phyloP scores from a whole-genome alignment of 35 echinoderm and acorn worm genomes.

The Ptychodera flava region DNA sequence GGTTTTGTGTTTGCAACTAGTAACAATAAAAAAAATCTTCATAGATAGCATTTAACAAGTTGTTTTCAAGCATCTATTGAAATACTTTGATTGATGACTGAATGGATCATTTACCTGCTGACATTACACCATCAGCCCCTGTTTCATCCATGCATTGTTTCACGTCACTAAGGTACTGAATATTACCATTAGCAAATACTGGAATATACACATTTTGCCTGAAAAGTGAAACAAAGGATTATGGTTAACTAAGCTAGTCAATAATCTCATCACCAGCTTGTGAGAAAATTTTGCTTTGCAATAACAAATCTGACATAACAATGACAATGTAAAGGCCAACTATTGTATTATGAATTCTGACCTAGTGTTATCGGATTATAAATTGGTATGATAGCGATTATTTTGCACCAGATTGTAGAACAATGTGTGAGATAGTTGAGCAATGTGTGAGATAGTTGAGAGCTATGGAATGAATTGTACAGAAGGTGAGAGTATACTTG shows the following conservation, averaged over 20 bases:
- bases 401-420: not conserved
- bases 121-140: constrained; percentile 89
- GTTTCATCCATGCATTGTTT: constrained; percentile 74
- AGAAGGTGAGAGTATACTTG: too few relatives aligned
- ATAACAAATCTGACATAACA: not conserved
- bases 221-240: constrained; percentile 13
- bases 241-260: not conserved
- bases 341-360: too few relatives aligned
- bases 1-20: too few relatives aligned
- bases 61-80: too few relatives aligned
- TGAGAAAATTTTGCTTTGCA: not conserved
- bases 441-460: too few relatives aligned
- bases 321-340: not conserved
- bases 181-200: constrained; percentile 93
- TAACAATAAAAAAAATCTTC: too few relatives aligned
- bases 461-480: too few relatives aligned
- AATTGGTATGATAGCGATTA: not conserved
- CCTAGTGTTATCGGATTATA: too few relatives aligned
- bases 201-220: constrained; percentile 69
- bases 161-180: constrained; percentile 72
- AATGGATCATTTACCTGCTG: constrained; percentile 74
- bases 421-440: not conserved
- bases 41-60: too few relatives aligned
- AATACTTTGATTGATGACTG: too few relatives aligned
- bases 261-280: not conserved